Evolutionary conservation across 2,888 invertebrate species (phyloP), one percentile per base, ranked within the genome.

Genomic region (Harpagoxenus sublaevis): DNA sequence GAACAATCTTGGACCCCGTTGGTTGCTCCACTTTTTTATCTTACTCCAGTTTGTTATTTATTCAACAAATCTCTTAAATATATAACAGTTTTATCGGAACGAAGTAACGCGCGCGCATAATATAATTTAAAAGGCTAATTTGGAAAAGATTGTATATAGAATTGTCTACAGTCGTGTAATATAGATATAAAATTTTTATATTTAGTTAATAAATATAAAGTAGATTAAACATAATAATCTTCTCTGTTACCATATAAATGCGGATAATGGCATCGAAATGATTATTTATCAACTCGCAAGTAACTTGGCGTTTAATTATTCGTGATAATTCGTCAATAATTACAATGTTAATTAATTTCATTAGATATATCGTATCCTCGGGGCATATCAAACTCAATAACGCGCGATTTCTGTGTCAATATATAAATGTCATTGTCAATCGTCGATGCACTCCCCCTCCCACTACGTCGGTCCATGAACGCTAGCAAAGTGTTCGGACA

Each of bases 311-410:
- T 68, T 62, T 53, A 78, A 84, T 79, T 70, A 74, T 86, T 85
- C 60, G 78, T 78, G 63, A 83, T 23, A 23, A 23, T 23, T 23
- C 75, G 55, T 74, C 71, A 53, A 66, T 83, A 86, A 85, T 86
- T 86, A 83, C 83, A 62, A 85, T 83, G 77, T 85, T 85, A 85
- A 86, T 86, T 83, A 78, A 85, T 84, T 77, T 70, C 57, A 63
- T 82, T 82, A 66, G 75, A 75, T 81, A 78, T 86, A 70, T 68
- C 70, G n/a, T 57, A 35, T 71, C 31, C 51, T 48, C 82, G 68
- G 53, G 70, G 51, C 31, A 70, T 83, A 84, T 83, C 75, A n/a
- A 75, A 70, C 48, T 77, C 42, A 55, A 85, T 70, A 84, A 74
- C 62, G 53, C 51, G 42, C 70, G 71, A 78, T 77, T 62, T 83